Percentiles rank a stretch among this genome's conserved stretches.
phyloP scores from a whole-genome alignment of 1,140 invertebrate genomes.

The Centruroides vittatus region DNA sequence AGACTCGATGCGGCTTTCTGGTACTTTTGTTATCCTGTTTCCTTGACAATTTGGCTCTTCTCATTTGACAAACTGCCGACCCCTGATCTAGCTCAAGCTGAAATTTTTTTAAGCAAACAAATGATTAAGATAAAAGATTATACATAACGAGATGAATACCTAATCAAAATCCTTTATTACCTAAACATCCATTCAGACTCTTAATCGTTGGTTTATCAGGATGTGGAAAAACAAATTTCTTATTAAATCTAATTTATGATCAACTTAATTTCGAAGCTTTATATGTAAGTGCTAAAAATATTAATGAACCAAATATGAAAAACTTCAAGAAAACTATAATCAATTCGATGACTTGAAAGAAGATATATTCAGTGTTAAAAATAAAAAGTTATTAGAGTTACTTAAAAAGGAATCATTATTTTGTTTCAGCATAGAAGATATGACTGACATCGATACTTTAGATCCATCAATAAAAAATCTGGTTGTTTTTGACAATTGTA shows the following conservation, averaged over 20 bases:
- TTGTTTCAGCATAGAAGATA: neutral
- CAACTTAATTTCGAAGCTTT: neutral
- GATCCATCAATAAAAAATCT: neutral
- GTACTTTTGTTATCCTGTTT: too few relatives aligned
- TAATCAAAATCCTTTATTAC: neutral
- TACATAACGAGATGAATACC: neutral
- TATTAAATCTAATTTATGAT: neutral
- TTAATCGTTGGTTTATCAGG: neutral
- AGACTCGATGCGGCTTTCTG: too few relatives aligned
- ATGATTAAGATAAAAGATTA: neutral
- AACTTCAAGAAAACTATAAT: constrained; percentile 1
- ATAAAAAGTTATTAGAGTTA: neutral
- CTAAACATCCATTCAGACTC: neutral
- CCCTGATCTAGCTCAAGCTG: too few relatives aligned
- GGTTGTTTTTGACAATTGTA: neutral
- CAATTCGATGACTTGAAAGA: neutral
- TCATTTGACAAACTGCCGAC: too few relatives aligned
- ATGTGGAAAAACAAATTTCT: constrained; percentile 1
- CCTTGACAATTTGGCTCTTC: too few relatives aligned
- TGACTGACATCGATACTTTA: neutral
- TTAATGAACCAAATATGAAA: constrained; percentile 1
- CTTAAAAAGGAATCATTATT: constrained; percentile 1
- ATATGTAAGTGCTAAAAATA: neutral
- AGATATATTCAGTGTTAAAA: neutral
- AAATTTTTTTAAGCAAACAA: too few relatives aligned